Evolutionary conservation across 1,140 invertebrate species (phyloP).

Genomic region (Nasonia vitripennis): DNA sequence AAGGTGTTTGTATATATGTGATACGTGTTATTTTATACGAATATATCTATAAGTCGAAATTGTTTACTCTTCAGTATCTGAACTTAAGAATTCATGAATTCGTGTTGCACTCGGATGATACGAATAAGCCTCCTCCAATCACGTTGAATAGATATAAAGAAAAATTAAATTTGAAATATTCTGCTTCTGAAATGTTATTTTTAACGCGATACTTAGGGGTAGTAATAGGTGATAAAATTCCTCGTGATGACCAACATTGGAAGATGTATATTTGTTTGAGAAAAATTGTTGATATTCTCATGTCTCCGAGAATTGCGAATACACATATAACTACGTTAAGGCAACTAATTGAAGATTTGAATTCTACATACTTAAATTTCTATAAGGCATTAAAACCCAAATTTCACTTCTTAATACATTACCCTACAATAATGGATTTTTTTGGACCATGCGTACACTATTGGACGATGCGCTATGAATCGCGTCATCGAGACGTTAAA

Average conservation of each 20-base stretch:
- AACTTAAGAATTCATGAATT: slow-evolving; percentile 40
- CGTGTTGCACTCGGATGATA: background rate
- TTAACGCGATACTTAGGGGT: slow-evolving; percentile 47
- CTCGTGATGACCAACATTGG: slow-evolving; percentile 46
- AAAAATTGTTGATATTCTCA: slow-evolving; percentile 36
- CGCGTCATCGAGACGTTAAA: too few species aligned
- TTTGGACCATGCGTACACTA: too few species aligned
- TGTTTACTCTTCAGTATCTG: slow-evolving; percentile 23
- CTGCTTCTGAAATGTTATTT: slow-evolving; percentile 49
- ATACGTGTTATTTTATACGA: slow-evolving; percentile 18
- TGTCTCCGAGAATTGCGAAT: slow-evolving; percentile 46
- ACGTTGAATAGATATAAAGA: slow-evolving; percentile 37
- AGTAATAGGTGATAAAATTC: slow-evolving; percentile 52
- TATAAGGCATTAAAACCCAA: too few species aligned
- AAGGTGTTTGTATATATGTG: slow-evolving; percentile 35
- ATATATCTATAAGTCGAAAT: slow-evolving; percentile 18
- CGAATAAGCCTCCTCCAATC: slow-evolving; percentile 41
- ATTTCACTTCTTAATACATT: too few species aligned
- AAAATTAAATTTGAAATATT: slow-evolving; percentile 47
- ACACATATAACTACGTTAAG: background rate
- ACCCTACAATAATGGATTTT: too few species aligned
- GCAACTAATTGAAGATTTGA: background rate
- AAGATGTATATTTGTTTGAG: slow-evolving; percentile 46
- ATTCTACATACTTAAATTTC: too few species aligned
- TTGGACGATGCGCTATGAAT: too few species aligned